phyloP scores from a whole-genome alignment of 2,888 invertebrate genomes.

The Epinotia nisella region DNA sequence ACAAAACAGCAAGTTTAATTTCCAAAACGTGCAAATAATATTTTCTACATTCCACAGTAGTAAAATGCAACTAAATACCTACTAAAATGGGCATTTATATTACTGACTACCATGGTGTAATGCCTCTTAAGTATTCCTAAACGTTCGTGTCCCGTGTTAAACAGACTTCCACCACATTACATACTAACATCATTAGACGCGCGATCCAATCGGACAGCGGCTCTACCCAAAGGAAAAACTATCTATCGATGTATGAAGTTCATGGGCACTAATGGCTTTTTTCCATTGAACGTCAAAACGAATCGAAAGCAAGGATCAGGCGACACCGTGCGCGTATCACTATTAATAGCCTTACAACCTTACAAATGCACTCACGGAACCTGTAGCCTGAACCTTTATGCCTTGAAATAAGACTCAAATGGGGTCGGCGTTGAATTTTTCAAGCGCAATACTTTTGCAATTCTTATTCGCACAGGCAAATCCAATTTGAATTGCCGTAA shows the following conservation, averaged over 20 bases:
- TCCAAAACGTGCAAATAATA: not conserved
- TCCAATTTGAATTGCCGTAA: constrained; percentile 13
- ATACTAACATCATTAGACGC: constrained; percentile 43
- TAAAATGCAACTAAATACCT: not conserved
- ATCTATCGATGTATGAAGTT: not conserved
- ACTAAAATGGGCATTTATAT: not conserved
- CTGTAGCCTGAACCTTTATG: not conserved
- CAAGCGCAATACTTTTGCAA: constrained; percentile 15
- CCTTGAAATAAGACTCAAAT: constrained; percentile 6
- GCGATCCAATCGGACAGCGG: constrained; percentile 41
- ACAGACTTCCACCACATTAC: constrained; percentile 40
- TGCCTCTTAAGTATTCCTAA: constrained; percentile 25
- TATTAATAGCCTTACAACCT: constrained; percentile 38
- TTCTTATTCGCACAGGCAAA: not conserved
- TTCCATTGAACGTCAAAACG: not conserved
- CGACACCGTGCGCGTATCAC: constrained; percentile 43
- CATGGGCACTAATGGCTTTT: constrained; percentile 2
- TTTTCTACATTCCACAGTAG: not conserved
- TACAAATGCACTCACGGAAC: constrained; percentile 3
- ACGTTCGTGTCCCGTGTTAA: constrained; percentile 34
- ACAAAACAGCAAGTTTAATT: no score
- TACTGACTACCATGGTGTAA: constrained; percentile 17
- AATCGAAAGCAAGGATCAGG: constrained; percentile 42
- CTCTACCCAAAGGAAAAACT: not conserved
- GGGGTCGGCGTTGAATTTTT: constrained; percentile 4